These are phyloP conservation scores for Eudyptes chrysolophus DNA, from an alignment of 2,113 vertebrate genomes.

Conservation along the genomic window DNA sequence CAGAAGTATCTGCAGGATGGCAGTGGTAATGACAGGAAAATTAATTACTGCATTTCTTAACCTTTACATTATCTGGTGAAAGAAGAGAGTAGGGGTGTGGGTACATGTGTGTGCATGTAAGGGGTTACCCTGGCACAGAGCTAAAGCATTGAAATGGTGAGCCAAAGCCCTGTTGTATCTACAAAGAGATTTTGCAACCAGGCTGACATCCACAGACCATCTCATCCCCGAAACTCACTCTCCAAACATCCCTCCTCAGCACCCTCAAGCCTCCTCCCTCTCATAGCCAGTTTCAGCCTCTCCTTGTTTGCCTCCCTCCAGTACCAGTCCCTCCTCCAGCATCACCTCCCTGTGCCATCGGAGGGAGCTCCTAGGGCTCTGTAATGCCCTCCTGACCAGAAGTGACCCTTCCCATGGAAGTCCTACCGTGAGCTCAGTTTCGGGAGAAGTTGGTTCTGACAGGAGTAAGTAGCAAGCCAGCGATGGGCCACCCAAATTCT, in stretches of 20 bases:
- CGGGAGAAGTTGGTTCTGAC: neutral
- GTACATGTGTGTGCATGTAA: neutral
- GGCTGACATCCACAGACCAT: neutral
- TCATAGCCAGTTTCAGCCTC: neutral
- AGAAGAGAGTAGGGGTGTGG: neutral
- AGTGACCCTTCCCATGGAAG: neutral
- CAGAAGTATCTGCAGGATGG: neutral
- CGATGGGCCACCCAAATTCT: neutral
- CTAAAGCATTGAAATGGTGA: neutral
- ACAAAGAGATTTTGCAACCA: neutral
- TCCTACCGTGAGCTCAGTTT: neutral
- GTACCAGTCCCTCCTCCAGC: neutral
- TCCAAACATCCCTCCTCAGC: neutral
- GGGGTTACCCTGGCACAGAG: neutral
- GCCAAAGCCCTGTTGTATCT: neutral
- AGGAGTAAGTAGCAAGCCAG: neutral
- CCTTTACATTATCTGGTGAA: neutral
- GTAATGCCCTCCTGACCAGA: neutral
- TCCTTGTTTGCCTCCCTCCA: neutral
- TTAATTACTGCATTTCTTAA: neutral
- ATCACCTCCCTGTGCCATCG: neutral
- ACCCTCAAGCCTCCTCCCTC: neutral
- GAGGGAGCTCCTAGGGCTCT: neutral
- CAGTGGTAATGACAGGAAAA: neutral
- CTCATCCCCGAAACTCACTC: neutral